Base-by-base conservation (phyloP, 2,888 invertebrate species). In the Thumatha senex region DNA sequence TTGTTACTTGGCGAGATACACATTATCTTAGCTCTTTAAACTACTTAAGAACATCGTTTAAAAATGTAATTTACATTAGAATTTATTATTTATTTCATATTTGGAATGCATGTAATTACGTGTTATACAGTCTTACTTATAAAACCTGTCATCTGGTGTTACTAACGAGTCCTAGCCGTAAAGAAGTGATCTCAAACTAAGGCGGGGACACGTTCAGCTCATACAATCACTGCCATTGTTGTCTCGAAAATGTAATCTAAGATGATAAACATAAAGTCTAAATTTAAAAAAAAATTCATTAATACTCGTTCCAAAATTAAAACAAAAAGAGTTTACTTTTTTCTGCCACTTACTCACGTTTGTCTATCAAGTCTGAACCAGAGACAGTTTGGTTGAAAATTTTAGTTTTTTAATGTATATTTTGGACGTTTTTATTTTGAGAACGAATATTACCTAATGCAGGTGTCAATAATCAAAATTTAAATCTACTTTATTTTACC, bases 121-220 rank as follows among this genome's bases (percentile, higher is more conserved):
- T 67, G 54, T 67, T 68, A 68, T 67, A 51, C 30, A 62, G 59
- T 74, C 62, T 73, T 64, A 63, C 60, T 62, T 56, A 24, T 52
- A 39, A 43, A 52, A 61, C 58, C 64, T 59, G 60, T 67, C 64
- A 70, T 62, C 63, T 66, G 70, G 61, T 65, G 58, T 58, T 61
- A 59, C 52, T 48, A 61, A 74, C 68, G 72, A 66, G 72, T 72
- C 73, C 71, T 67, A 63, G 75, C 80, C 74, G 74, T 78, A 74
- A 74, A 76, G 86, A 82, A 85, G 88, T 83, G 89, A 89, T 89
- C 89, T 89, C 89, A 89, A 82, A 76, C 68, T 66, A 58, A 68
- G 82, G 76, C 65, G 54, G 59, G 63, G 74, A 74, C 72, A 69
- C 64, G 57, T 54, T 43, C 51, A 59, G 68, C 69, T 75, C 62